Evolutionary conservation across 2,888 invertebrate species (phyloP).

Genomic region (Microdon myrmicae): DNA sequence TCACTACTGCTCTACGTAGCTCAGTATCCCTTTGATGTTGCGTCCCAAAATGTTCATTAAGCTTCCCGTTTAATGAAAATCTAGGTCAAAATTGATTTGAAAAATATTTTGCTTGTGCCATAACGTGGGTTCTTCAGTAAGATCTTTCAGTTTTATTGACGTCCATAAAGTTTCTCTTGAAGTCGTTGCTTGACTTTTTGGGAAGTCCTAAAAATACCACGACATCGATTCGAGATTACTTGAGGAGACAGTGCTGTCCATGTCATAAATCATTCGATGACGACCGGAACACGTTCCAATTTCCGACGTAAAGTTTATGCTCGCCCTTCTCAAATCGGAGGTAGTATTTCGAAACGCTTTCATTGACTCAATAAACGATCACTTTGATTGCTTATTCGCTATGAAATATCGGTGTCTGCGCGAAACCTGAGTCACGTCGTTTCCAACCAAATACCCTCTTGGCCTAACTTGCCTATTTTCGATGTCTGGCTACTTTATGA

Average conservation of each 20-base stretch:
- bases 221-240: slow-evolving; percentile 27
- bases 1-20: too few species aligned
- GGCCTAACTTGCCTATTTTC: slow-evolving; percentile 7
- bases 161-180: slow-evolving; percentile 27
- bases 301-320: slow-evolving; percentile 13
- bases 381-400: too few species aligned
- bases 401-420: too few species aligned
- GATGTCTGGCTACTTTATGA: slow-evolving; percentile 38
- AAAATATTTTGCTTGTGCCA: slow-evolving; percentile 14
- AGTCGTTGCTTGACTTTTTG: too few species aligned
- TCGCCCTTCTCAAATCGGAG: slow-evolving; percentile 12
- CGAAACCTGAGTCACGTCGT: too few species aligned
- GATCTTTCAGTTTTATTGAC: slow-evolving; percentile 27
- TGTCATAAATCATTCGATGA: too few species aligned
- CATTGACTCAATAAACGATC: slow-evolving; percentile 20
- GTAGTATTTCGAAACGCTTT: slow-evolving; percentile 13
- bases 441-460: too few species aligned
- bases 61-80: slow-evolving; percentile 26
- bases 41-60: slow-evolving; percentile 7
- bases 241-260: slow-evolving; percentile 17
- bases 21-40: slow-evolving; percentile 16
- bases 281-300: neutral
- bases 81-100: slow-evolving; percentile 25
- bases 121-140: slow-evolving; percentile 11
- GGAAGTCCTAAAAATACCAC: too few species aligned